These are phyloP conservation scores for Cosmia trapezina DNA, from an alignment of 2,888 invertebrate species.

Conservation along the genomic window DNA sequence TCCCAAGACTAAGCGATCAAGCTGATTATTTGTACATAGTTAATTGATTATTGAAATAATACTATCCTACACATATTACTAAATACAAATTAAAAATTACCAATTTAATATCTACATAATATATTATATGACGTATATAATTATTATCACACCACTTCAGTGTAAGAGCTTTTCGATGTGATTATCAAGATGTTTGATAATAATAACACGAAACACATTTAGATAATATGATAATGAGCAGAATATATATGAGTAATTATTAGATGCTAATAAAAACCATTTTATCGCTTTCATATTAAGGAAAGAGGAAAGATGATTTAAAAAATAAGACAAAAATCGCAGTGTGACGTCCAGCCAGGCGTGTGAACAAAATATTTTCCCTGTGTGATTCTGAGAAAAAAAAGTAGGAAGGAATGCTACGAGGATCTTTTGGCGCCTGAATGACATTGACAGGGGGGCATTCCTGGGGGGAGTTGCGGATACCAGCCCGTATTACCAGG, in stretches of 20 bases:
- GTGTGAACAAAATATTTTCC: neutral
- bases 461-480: too few species aligned
- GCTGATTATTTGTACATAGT: too few species aligned
- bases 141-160: slow-evolving; percentile 48
- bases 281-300: too few species aligned
- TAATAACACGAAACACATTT: slow-evolving; percentile 59
- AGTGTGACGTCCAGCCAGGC: neutral
- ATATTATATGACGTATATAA: neutral
- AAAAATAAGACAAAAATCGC: neutral
- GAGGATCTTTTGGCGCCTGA: too few species aligned
- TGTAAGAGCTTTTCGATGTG: slow-evolving; percentile 65
- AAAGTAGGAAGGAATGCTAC: too few species aligned
- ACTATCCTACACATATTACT: too few species aligned
- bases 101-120: too few species aligned
- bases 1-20: too few species aligned
- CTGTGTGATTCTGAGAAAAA: neutral
- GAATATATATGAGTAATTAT: slow-evolving; percentile 16
- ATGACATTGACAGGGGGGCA: too few species aligned
- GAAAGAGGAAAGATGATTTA: neutral
- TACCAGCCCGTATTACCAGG: too few species aligned
- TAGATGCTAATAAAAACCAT: neutral
- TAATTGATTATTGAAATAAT: too few species aligned
- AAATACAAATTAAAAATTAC: too few species aligned
- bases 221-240: slow-evolving; percentile 50
- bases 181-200: slow-evolving; percentile 45